Evolutionary conservation across 2,888 invertebrate species (phyloP), one percentile per base, ranked within the genome.

Genomic region (Drosophila recens): DNA sequence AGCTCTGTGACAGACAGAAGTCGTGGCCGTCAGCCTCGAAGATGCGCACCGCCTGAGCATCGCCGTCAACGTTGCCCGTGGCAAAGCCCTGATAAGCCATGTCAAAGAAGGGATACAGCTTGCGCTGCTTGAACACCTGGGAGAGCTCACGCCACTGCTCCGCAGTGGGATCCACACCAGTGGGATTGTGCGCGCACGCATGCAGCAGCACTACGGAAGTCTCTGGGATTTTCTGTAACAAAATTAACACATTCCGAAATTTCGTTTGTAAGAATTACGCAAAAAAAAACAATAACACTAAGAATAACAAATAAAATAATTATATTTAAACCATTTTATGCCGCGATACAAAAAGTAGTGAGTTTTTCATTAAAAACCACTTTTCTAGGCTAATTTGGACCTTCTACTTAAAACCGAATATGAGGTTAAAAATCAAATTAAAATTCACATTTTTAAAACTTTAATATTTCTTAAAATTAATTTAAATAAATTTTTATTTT

Each of bases 71-170:
- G 92, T 96, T 95, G 59, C 99, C 97, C 61, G 97, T 97, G 6
- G 98, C 98, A 93, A 98, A 98, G 40, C 98, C 98, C 94, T 99
- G 99, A 93, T 99, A 99, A 38, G 99, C 99, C 98, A 99, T 98
- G 93, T 99, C 99, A 92, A 99, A 98, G 94, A 96, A 99, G 33
- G 98, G 97, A 91, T 96, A 96, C 20, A 99, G 92, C 61, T 97
- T 96, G 87, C 94, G 95, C 72, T 95, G 94, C 92, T 97, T 98
- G 70, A 98, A 95, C 15, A 98, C 93, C 81, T 95, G 92, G 1
- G 98, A 97, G 1, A 99, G 94, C 93, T 98, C 96, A 64, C 95
- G 93, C 99, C 99, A 99, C 91, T 98, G 97, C 64, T 97, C 96
- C 6, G 94, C 94, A 72, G 93, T 95, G 2, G 98, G 98, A 93